Evolutionary conservation across 2,113 vertebrate species (phyloP), one percentile per base, ranked within the genome.

Genomic region (Chaetorhynchus papuensis): DNA sequence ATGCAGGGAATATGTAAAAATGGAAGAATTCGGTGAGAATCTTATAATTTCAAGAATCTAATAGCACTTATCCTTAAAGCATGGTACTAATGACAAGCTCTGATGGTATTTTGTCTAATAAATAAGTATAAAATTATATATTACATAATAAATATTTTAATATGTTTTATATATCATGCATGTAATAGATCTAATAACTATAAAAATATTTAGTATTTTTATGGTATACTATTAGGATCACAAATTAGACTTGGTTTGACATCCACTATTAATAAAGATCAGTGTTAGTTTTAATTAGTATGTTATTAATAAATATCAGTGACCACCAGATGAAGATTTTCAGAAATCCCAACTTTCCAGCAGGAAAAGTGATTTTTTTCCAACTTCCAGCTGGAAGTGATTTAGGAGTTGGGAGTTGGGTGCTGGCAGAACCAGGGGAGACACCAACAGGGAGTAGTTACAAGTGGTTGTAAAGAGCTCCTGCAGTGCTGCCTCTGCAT

Each of bases 391-490:
- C 1, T 16, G 37, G 15, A 26, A 76, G 11, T 12, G 60, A 16
- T 64, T 71, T 17, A 35, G 23, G 56, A 64, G 49, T 15, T 27
- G 47, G 49, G 52, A 44, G 12, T 1, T 42, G 13, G 2, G 4
- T 10, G 19, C 68, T 83, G 54, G 18, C 54, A 68, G 54, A 49
- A 53, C 8, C 41, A 41, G 44, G 8, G 39, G 56, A 45, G 44
- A 8, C 24, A 13, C 21, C 33, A 53, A 7, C 9, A 37, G 35
- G 53, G 21, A 56, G n/a, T 2, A 27, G 52, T n/a, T 44, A 19
- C 42, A 41, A 0, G 0, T 12, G 26, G 14, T 17, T 39, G 27
- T 44, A 44, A 66, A 66, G 9, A n/a, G 33, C 19, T 82, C 18
- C 56, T 75, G 80, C 63, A n/a, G 52, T 12, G 13, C 54, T 65